These are phyloP conservation scores for Otocyon megalotis DNA, from an alignment of 2,113 vertebrate genomes.

Conservation along the genomic window DNA sequence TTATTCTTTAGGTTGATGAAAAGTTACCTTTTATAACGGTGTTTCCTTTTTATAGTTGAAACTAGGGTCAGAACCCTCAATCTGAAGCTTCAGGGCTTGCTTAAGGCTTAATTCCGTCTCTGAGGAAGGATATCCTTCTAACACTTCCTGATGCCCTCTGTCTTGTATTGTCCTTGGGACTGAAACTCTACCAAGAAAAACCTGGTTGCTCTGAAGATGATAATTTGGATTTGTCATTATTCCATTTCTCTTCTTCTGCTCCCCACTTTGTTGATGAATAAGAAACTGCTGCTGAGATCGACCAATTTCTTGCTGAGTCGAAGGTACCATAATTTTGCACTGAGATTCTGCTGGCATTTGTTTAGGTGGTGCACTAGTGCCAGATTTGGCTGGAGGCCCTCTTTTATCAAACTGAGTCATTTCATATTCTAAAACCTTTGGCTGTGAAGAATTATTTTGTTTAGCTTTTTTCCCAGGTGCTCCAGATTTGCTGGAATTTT, in stretches of 20 bases:
- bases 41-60: conserved; percentile 99
- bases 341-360: conserved; percentile 87
- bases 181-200: conserved; percentile 95
- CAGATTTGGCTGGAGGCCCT: conserved; percentile 91
- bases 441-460: conserved; percentile 89
- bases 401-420: conserved; percentile 98
- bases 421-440: conserved; percentile 97
- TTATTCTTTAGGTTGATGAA: neutral
- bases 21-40: conserved; percentile 94
- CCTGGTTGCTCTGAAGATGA: conserved; percentile 97
- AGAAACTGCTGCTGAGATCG: conserved; percentile 93
- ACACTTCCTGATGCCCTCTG: conserved; percentile 93
- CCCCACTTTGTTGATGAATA: conserved; percentile 94
- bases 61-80: conserved; percentile 95
- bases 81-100: conserved; percentile 98
- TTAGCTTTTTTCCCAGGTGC: conserved; percentile 94
- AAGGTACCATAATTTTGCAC: conserved; percentile 92
- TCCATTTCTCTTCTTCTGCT: conserved; percentile 97
- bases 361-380: conserved; percentile 87
- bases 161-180: conserved; percentile 93
- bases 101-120: conserved; percentile 98
- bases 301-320: conserved; percentile 90
- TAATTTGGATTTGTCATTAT: conserved; percentile 99
- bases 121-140: conserved; percentile 94
- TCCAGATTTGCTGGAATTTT: conserved; percentile 89